Evolutionary conservation across 2,113 vertebrate genomes (phyloP).

Genomic region (Scatophagus argus): DNA sequence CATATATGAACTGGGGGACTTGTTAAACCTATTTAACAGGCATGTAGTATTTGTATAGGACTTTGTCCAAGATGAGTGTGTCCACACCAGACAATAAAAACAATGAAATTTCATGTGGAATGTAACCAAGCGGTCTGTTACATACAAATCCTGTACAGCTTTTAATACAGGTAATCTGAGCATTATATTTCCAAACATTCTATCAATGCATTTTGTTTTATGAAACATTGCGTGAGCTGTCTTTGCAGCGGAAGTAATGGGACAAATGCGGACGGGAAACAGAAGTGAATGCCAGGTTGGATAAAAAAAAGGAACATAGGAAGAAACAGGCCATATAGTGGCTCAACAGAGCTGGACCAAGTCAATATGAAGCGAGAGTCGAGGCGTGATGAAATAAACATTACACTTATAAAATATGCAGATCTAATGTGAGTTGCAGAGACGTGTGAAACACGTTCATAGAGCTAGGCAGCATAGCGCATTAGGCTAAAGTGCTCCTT

Average conservation of each 20-base stretch:
- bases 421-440: slow-evolving; percentile 32
- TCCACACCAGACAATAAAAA: not conserved
- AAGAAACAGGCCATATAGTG: not conserved
- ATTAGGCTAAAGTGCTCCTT: slow-evolving; percentile 39
- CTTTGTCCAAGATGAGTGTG: not conserved
- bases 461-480: not conserved
- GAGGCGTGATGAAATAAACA: slow-evolving; percentile 59
- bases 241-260: not conserved
- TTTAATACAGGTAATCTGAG: not conserved
- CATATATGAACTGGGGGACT: not conserved
- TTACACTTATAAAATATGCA: slow-evolving; percentile 56
- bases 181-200: not conserved
- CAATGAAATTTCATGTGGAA: not conserved
- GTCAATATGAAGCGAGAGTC: not conserved
- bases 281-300: not conserved
- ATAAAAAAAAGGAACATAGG: not conserved
- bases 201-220: too few species aligned
- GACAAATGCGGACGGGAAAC: not conserved
- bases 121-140: not conserved
- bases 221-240: not conserved
- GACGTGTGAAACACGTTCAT: slow-evolving; percentile 23
- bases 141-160: not conserved
- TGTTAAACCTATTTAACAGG: not conserved
- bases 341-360: not conserved
- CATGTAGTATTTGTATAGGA: not conserved